Evolutionary conservation across 23 tunicate genomes (phyloP), one percentile per base, ranked within the genome.

Genomic region (Ciona savignyi): DNA sequence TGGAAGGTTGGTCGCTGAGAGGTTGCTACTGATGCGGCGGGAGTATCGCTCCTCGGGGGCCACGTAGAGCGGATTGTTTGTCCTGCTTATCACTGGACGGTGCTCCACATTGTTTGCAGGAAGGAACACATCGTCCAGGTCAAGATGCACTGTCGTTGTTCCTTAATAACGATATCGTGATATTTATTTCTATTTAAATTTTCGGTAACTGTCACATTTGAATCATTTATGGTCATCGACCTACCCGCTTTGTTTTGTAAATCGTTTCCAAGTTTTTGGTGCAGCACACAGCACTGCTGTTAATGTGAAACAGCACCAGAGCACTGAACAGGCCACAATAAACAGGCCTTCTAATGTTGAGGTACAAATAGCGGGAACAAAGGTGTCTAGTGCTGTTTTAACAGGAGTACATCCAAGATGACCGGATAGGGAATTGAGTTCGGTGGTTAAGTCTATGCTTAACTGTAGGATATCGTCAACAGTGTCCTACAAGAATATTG

Each of bases 51-150:
- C 78, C 3, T 81, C 85, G 22, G 86, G 72, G 19, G 95, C 64
- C 19, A 78, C 80, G 34, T 81, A 87, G 21, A 87, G 34, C 15
- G 95, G 95, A 65, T 87, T 87, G 35, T 87, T 87, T 25, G 86
- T 87, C 30, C 95, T 67, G 29, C 87, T 87, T 30, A 81, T 69
- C 23, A 51, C 65, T 1, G 72, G 60, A 25, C 74, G 71, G 4
- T 66, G 74, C 21, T 76, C 62, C 27, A 35, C 32, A 15, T 68
- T 35, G 23, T 73, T 64, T 0, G 74, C 60, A 4, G 95, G 86
- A 22, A 81, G 74, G 32, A 87, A 87, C 24, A 85, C 87, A 68
- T 86, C 93, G 66, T 81, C 81, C 24, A 77, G 80, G 42, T 87
- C 95, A 27, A 86, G 31, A 4, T 79, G n/a, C 61, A 20, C 20